These are phyloP conservation scores for Hylomyscus alleni DNA, from an alignment of 2,797 vertebrate species.

Conservation along the genomic window DNA sequence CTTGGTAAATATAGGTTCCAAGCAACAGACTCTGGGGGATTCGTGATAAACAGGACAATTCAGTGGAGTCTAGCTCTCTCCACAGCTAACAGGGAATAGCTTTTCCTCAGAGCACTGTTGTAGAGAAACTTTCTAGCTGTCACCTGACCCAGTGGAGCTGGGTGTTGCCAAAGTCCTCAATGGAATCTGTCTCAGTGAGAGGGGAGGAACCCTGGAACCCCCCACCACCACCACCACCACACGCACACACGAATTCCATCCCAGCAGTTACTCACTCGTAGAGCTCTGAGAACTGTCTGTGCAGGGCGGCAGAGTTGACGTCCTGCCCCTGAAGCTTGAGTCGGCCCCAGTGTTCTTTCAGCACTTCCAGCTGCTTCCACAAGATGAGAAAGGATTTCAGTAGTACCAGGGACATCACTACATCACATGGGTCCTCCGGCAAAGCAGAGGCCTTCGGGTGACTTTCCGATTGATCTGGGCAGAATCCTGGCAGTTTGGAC, in stretches of 20 bases:
- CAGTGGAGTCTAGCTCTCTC: neutral
- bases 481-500: conserved; percentile 26
- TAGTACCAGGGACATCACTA: conserved; percentile 70
- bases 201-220: neutral
- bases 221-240: too few relatives aligned
- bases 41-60: neutral
- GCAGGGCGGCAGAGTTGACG: conserved; percentile 78
- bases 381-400: conserved; percentile 90
- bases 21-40: neutral
- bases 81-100: neutral
- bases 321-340: conserved; percentile 85
- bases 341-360: conserved; percentile 89
- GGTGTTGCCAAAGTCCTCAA: neutral
- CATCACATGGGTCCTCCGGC: conserved; percentile 58
- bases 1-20: neutral
- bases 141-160: neutral
- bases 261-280: conserved; percentile 85
- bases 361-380: conserved; percentile 90
- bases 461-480: neutral
- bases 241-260: neutral
- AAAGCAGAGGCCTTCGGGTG: neutral
- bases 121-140: neutral
- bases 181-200: neutral
- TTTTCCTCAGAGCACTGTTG: neutral
- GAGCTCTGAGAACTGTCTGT: conserved; percentile 87